phyloP scores from a whole-genome alignment of 2,113 vertebrate genomes.

The Columba janthina region DNA sequence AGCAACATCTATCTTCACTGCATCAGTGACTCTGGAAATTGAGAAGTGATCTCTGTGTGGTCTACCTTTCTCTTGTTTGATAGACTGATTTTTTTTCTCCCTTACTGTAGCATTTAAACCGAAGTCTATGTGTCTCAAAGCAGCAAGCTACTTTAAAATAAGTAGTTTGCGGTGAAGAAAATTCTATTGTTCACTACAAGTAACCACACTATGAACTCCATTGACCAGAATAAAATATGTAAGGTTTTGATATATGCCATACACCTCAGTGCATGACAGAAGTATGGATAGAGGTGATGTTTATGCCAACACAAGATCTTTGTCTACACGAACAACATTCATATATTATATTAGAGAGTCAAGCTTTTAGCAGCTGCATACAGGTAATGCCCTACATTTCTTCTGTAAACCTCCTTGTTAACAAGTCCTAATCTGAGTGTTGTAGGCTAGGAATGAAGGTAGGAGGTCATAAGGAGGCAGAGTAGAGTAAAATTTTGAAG shows the following conservation, averaged over 20 bases:
- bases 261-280: neutral
- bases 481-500: neutral
- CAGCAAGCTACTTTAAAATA: neutral
- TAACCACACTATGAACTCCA: neutral
- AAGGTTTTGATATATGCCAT: neutral
- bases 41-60: slow-evolving; percentile 63
- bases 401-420: neutral
- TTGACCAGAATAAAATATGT: neutral
- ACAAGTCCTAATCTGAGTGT: neutral
- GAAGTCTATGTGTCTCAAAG: slow-evolving; percentile 4
- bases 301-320: neutral
- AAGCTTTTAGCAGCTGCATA: neutral
- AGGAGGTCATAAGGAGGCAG: neutral
- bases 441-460: neutral
- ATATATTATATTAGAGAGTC: neutral
- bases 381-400: neutral
- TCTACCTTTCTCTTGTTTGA: slow-evolving; percentile 45
- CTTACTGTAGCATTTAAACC: slow-evolving; percentile 15
- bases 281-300: neutral
- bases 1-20: slow-evolving; percentile 53
- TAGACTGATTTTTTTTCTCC: slow-evolving; percentile 14
- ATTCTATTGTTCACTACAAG: neutral
- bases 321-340: neutral
- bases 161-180: neutral
- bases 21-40: slow-evolving; percentile 68